Evolutionary conservation across 2,797 vertebrate species (phyloP).

Genomic region (Cygnus olor): DNA sequence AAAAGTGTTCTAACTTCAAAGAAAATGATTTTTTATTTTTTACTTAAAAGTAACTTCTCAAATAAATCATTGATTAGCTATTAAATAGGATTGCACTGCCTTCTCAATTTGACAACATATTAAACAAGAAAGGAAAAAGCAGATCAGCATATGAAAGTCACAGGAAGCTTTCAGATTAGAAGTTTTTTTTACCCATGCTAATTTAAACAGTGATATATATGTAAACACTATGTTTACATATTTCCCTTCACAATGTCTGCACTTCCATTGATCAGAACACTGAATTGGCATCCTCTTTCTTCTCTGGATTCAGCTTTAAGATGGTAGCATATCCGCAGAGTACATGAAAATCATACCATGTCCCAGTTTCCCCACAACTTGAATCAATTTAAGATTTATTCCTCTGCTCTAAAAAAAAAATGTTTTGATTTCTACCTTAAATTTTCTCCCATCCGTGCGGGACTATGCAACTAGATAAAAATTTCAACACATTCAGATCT

Average conservation of each 20-base stretch:
- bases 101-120: not conserved
- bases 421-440: not conserved
- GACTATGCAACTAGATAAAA: not conserved
- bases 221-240: slow-evolving; percentile 56
- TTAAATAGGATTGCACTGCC: not conserved
- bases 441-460: not conserved
- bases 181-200: slow-evolving; percentile 19
- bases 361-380: not conserved
- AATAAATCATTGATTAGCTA: slow-evolving; percentile 31
- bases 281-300: not conserved
- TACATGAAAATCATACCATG: not conserved
- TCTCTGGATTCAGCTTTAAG: not conserved
- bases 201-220: slow-evolving; percentile 46
- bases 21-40: not conserved
- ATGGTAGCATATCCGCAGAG: not conserved
- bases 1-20: not conserved
- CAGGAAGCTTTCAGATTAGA: slow-evolving; percentile 21
- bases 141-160: slow-evolving; percentile 22
- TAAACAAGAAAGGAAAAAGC: slow-evolving; percentile 9
- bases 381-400: not conserved
- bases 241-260: slow-evolving; percentile 18
- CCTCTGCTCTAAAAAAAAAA: not conserved
- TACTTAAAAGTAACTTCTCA: not conserved
- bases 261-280: not conserved
- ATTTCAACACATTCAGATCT: not conserved